Evolutionary conservation across 2,888 invertebrate genomes (phyloP).

Genomic region (Pterostichus niger): DNA sequence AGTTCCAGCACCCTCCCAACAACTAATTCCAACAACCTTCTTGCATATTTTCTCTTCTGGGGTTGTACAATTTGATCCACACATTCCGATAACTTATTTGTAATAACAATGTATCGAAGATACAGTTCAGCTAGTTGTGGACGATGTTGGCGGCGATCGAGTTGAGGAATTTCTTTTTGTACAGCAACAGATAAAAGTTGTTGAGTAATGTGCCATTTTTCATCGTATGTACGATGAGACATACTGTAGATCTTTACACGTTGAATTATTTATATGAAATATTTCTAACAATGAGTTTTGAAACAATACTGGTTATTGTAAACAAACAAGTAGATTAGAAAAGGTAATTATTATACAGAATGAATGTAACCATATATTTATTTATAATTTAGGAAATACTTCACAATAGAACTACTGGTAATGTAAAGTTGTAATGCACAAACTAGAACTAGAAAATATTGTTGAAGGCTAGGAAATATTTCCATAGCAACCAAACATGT

Average conservation of each 20-base stretch:
- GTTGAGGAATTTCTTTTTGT: slow-evolving; percentile 81
- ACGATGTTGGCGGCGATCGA: slow-evolving; percentile 82
- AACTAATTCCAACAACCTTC: slow-evolving; percentile 85
- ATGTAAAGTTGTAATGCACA: too few relatives aligned
- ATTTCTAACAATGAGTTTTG: too few relatives aligned
- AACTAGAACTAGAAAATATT: slow-evolving; percentile 1
- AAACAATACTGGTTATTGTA: too few relatives aligned
- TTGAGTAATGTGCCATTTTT: slow-evolving; percentile 83
- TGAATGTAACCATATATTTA: too few relatives aligned
- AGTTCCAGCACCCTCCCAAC: slow-evolving; percentile 92
- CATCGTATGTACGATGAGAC: slow-evolving; percentile 87
- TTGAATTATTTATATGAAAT: too few relatives aligned
- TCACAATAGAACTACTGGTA: too few relatives aligned
- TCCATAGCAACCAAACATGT: background rate
- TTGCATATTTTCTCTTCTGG: slow-evolving; percentile 91
- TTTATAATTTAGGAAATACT: too few relatives aligned
- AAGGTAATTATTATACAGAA: too few relatives aligned
- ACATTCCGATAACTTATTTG: slow-evolving; percentile 87
- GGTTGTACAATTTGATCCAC: slow-evolving; percentile 96
- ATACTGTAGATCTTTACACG: slow-evolving; percentile 75
- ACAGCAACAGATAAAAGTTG: slow-evolving; percentile 83
- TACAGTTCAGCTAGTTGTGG: slow-evolving; percentile 85
- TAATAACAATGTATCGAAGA: slow-evolving; percentile 86
- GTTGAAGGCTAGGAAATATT: background rate
- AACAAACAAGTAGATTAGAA: too few relatives aligned